Conservation (phyloP, 2,888 invertebrate species). For the Tachina lurida region DNA sequence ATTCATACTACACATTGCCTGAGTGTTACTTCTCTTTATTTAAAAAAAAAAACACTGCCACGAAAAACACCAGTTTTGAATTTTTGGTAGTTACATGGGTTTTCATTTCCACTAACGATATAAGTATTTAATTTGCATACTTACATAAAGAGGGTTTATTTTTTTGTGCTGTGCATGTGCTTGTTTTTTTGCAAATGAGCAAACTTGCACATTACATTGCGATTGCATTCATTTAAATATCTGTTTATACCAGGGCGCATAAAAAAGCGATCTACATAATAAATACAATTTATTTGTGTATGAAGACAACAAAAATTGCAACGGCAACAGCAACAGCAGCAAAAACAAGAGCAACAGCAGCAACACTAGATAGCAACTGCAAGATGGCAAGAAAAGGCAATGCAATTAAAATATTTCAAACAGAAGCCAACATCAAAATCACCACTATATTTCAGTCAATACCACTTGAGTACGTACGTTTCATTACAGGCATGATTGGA, state of each 20-base stretch:
- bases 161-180: too few species aligned
- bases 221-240: constrained; percentile 7
- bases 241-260: constrained; percentile 47
- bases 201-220: too few species aligned
- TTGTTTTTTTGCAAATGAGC: background rate
- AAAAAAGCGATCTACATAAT: constrained; percentile 71
- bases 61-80: background rate
- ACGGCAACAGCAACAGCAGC: constrained; percentile 67
- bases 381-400: constrained; percentile 41
- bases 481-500: constrained; percentile 42
- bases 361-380: constrained; percentile 53
- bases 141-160: too few species aligned
- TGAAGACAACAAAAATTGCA: constrained; percentile 64
- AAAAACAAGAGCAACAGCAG: constrained; percentile 72
- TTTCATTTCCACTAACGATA: too few species aligned
- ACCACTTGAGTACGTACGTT: constrained; percentile 18
- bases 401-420: constrained; percentile 80
- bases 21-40: too few species aligned
- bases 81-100: background rate
- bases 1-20: too few species aligned
- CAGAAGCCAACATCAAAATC: constrained; percentile 73
- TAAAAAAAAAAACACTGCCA: too few species aligned
- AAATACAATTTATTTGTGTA: constrained; percentile 62
- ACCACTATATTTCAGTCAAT: constrained; percentile 62
- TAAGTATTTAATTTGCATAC: too few species aligned